These are phyloP conservation scores for Heliothis peltigera DNA, from an alignment of 2,888 invertebrate species.

Conservation along the genomic window DNA sequence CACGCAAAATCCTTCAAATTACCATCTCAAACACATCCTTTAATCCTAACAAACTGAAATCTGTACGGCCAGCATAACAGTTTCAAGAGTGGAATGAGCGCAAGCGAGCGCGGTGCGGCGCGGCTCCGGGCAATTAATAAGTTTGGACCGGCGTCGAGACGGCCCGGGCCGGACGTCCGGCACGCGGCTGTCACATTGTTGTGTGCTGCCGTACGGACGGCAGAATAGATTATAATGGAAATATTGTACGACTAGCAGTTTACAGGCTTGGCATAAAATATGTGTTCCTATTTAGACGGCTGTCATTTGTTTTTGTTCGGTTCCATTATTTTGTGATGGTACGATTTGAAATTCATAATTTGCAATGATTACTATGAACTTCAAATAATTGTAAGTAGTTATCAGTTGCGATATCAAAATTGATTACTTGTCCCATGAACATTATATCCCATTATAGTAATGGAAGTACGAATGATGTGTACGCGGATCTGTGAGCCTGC, in stretches of 20 bases:
- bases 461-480: too few species aligned
- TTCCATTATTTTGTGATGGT: neutral
- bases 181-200: slow-evolving; percentile 74
- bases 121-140: slow-evolving; percentile 85
- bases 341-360: neutral
- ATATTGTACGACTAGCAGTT: slow-evolving; percentile 37
- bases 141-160: slow-evolving; percentile 75
- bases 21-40: slow-evolving; percentile 17
- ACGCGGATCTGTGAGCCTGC: too few species aligned
- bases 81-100: slow-evolving; percentile 62
- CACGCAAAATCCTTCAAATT: too few species aligned
- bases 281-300: slow-evolving; percentile 1
- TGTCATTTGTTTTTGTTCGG: neutral
- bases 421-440: too few species aligned
- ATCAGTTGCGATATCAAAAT: too few species aligned
- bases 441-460: too few species aligned
- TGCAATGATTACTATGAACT: neutral
- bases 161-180: slow-evolving; percentile 80
- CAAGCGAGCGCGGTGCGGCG: slow-evolving; percentile 71
- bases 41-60: slow-evolving; percentile 48
- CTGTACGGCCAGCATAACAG: slow-evolving; percentile 53
- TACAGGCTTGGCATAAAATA: slow-evolving; percentile 12
- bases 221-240: slow-evolving; percentile 58
- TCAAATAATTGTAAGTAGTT: too few species aligned
- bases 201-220: slow-evolving; percentile 63